Base-by-base conservation (phyloP, 1,140 invertebrate genomes). In the Macrobrachium rosenbergii region DNA sequence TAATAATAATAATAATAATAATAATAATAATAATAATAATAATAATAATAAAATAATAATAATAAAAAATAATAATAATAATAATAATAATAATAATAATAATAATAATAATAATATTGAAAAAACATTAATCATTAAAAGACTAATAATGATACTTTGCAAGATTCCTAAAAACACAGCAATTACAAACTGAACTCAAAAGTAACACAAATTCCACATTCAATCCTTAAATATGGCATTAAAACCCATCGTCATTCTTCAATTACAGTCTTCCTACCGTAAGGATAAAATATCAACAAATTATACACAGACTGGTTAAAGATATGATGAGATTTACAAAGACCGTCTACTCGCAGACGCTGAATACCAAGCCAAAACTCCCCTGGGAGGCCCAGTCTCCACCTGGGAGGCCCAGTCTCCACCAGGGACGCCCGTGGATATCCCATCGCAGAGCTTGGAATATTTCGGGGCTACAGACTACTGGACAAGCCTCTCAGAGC, bases 11-110 rank as follows among this genome's bases (percentile, higher is more conserved):
- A 21, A 69, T 69, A 21, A 23, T 69, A 28, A 69, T 23, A 21
- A 69, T 69, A 28, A 69, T 19, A 16, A 23, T 28, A 69, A 19
- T 69, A 69, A 69, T 69, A 69, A 23, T 69, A 69, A 23, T 69
- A 19, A 69, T 69, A 69, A 23, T 69, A 69, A 23, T 69, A 19
- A 52, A 0, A 52, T 37, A 5, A 52, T 10, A 52, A 52, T 52
- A 12, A 52, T 28, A 1, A 5, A 11, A 67, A 69, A n/a, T n/a
- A n/a, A n/a, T n/a, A 28, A 69, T 69, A n/a, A n/a, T 69, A n/a
- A 69, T n/a, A n/a, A 69, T 69, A n/a, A 14, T 69, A 28, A 69
- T 21, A n/a, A 67, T 67, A 28, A 69, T 17, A 14, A 21, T 28
- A 69, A 17, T 69, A 69, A 69, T 69, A 69, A 21, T 69, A 69